Conservation (phyloP, 1,140 invertebrate species). For the Dolichoris vasculosae region DNA sequence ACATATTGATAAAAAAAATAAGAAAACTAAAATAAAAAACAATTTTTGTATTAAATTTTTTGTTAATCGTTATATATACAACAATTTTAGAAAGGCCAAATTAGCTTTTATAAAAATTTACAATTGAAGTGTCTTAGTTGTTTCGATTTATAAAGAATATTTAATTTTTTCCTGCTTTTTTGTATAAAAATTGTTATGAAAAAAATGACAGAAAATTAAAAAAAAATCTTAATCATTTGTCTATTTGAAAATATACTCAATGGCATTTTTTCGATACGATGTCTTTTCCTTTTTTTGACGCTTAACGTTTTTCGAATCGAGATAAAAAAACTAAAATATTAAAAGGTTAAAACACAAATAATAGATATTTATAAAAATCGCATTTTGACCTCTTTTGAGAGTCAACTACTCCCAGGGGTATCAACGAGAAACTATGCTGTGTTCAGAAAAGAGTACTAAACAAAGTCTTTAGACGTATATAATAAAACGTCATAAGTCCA, state of each 20-base stretch:
- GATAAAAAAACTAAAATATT: slow-evolving; percentile 1
- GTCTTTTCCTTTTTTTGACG: background rate
- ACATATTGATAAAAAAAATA: background rate
- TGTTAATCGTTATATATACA: slow-evolving; percentile 31
- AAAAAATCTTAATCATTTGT: background rate
- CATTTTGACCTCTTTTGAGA: slow-evolving; percentile 32
- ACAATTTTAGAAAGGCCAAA: slow-evolving; percentile 31
- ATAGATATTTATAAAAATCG: background rate
- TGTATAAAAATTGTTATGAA: slow-evolving; percentile 20
- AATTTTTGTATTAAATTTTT: slow-evolving; percentile 22
- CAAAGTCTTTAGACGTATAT: slow-evolving; percentile 25
- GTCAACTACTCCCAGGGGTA: background rate
- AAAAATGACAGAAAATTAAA: slow-evolving; percentile 16
- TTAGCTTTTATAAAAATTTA: slow-evolving; percentile 41
- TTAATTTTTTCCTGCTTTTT: background rate
- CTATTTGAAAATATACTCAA: slow-evolving; percentile 25
- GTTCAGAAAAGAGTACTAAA: slow-evolving; percentile 47
- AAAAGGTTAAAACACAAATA: background rate
- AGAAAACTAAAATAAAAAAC: slow-evolving; percentile 11
- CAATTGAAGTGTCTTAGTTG: background rate
- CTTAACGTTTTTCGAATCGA: background rate
- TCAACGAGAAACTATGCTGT: slow-evolving; percentile 49
- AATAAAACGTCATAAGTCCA: slow-evolving; percentile 7
- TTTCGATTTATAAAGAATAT: background rate
- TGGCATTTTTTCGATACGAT: slow-evolving; percentile 34